Conservation (phyloP, 2,888 invertebrate species). For the Theodoxus fluviatilis region DNA sequence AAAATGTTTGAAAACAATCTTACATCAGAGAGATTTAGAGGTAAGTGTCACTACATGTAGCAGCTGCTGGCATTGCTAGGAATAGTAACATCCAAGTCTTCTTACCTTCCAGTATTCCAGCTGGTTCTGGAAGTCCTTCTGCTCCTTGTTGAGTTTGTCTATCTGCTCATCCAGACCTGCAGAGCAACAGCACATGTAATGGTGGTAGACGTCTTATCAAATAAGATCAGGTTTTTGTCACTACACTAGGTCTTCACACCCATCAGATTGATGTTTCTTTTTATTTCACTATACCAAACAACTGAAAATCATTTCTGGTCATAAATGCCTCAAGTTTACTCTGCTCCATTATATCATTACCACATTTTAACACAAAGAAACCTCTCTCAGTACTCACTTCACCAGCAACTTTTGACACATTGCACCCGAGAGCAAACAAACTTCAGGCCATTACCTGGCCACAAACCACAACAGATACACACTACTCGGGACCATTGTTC, state of each 20-base stretch:
- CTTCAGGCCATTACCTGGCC: too few species aligned
- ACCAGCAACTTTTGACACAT: too few species aligned
- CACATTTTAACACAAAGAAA: background rate
- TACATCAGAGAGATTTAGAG: too few species aligned
- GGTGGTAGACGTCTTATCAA: background rate
- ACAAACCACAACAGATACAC: too few species aligned
- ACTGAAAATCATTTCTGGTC: background rate
- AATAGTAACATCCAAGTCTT: slow-evolving; percentile 53
- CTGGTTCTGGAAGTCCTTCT: slow-evolving; percentile 77
- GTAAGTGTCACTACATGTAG: too few species aligned
- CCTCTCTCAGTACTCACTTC: too few species aligned
- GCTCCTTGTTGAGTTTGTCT: slow-evolving; percentile 73
- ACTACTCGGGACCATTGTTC: too few species aligned
- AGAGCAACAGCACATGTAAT: slow-evolving; percentile 54
- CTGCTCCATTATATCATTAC: background rate
- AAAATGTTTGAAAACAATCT: too few species aligned
- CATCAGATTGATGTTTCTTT: too few species aligned
- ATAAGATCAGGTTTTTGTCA: background rate
- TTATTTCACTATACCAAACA: too few species aligned
- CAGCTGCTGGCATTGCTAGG: slow-evolving; percentile 5
- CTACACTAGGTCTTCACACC: too few species aligned
- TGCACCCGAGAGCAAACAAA: too few species aligned
- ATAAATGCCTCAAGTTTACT: background rate
- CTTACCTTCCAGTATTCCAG: slow-evolving; percentile 81
- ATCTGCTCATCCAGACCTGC: slow-evolving; percentile 83